Evolutionary conservation across 2,888 invertebrate species (phyloP).

Genomic region (Frankliniella fusca): DNA sequence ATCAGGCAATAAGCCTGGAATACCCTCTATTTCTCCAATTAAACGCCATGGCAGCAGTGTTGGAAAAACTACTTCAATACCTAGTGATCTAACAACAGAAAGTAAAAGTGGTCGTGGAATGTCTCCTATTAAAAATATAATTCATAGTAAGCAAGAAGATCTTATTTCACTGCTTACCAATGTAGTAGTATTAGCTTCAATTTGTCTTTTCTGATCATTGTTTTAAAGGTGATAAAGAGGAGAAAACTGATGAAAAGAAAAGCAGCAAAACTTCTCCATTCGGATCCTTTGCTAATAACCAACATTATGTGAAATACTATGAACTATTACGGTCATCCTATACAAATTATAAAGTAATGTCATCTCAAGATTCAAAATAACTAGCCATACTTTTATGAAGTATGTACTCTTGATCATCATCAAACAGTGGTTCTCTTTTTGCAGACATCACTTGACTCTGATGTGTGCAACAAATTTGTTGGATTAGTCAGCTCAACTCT

Average conservation of each 20-base stretch:
- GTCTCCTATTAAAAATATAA: constrained; percentile 49
- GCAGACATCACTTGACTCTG: constrained; percentile 72
- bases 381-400: neutral
- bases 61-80: constrained; percentile 17
- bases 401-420: constrained; percentile 20
- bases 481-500: constrained; percentile 61
- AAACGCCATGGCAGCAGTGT: constrained; percentile 30
- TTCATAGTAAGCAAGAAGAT: constrained; percentile 38
- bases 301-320: neutral
- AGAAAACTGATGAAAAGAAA: constrained; percentile 43
- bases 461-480: constrained; percentile 70
- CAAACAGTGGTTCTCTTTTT: constrained; percentile 30
- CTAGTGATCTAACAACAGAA: neutral
- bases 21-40: constrained; percentile 52
- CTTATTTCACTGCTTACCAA: too few relatives aligned
- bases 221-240: constrained; percentile 44
- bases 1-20: constrained; percentile 52
- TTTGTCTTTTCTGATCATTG: too few relatives aligned
- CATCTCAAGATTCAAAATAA: neutral
- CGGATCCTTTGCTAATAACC: constrained; percentile 58
- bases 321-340: constrained; percentile 59
- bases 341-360: constrained; percentile 75
- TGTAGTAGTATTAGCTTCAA: too few relatives aligned
- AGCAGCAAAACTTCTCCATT: neutral
- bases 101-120: constrained; percentile 38